These are phyloP conservation scores for Radopholus similis DNA, from an alignment of 1,140 invertebrate genomes.

Conservation along the genomic window DNA sequence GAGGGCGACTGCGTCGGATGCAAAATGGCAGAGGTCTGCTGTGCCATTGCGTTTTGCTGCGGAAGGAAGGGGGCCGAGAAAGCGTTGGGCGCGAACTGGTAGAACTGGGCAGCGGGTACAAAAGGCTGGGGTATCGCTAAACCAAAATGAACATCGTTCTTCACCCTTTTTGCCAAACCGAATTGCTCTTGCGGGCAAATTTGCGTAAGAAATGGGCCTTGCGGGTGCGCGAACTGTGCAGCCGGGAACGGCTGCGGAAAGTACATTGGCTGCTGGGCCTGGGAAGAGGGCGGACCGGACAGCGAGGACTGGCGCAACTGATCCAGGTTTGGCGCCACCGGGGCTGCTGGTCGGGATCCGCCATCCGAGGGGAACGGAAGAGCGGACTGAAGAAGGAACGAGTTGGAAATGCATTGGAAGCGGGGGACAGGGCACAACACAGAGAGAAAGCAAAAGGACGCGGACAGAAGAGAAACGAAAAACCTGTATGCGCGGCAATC, in stretches of 20 bases:
- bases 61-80: conserved; percentile 20
- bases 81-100: conserved; percentile 7
- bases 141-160: no score
- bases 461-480: background rate
- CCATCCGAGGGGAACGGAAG: no score
- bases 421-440: background rate
- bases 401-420: no score
- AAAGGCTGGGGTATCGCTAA: conserved; percentile 2
- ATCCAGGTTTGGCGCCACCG: background rate
- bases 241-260: background rate
- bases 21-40: background rate
- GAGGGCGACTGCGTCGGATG: conserved; percentile 16
- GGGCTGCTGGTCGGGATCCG: background rate
- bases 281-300: background rate
- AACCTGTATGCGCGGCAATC: background rate
- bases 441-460: background rate
- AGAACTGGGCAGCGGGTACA: conserved; percentile 25
- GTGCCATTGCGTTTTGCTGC: conserved; percentile 14
- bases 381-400: background rate
- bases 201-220: conserved; percentile 10
- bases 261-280: background rate
- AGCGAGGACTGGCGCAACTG: background rate
- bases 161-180: conserved; percentile 9
- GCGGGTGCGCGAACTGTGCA: background rate
- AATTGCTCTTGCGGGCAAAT: background rate